Conservation (phyloP, 2,888 invertebrate genomes). For the Synanthedon formicaeformis region DNA sequence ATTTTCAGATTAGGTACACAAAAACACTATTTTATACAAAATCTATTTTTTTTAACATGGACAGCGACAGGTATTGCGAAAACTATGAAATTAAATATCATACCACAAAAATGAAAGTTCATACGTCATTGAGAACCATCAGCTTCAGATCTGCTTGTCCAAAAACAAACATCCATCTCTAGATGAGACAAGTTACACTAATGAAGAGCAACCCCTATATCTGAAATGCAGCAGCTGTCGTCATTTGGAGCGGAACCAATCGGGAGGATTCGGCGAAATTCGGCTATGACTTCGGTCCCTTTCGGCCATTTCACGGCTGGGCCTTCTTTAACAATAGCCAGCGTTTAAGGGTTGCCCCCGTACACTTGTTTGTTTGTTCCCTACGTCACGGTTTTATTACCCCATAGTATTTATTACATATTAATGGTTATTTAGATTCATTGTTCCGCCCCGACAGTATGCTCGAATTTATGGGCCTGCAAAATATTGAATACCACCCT, state of each 20-base stretch:
- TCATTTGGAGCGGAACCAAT: conserved; percentile 66
- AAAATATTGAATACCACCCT: conserved; percentile 53
- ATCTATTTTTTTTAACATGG: no score
- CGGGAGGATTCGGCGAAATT: conserved; percentile 36
- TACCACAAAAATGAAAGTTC: conserved; percentile 22
- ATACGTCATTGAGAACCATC: conserved; percentile 63
- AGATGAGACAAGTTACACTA: conserved; percentile 63
- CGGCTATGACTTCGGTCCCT: conserved; percentile 35
- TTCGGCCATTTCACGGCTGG: conserved; percentile 17
- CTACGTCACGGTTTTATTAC: conserved; percentile 57
- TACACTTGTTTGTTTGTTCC: conserved; percentile 69
- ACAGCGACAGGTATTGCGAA: no score
- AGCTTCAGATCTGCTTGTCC: conserved; percentile 46
- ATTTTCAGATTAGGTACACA: no score
- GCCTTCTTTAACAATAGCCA: conserved; percentile 37
- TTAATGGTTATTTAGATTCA: conserved; percentile 71
- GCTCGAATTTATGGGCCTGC: conserved; percentile 64
- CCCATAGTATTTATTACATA: conserved; percentile 71
- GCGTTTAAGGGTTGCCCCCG: conserved; percentile 51
- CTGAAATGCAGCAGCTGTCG: conserved; percentile 67
- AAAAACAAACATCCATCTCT: conserved; percentile 69
- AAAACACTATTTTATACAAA: no score
- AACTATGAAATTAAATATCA: not conserved
- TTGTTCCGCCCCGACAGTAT: conserved; percentile 65
- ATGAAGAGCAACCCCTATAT: conserved; percentile 64